Evolutionary conservation across 1,140 invertebrate genomes (phyloP).

Genomic region (Neodiprion pinetum): DNA sequence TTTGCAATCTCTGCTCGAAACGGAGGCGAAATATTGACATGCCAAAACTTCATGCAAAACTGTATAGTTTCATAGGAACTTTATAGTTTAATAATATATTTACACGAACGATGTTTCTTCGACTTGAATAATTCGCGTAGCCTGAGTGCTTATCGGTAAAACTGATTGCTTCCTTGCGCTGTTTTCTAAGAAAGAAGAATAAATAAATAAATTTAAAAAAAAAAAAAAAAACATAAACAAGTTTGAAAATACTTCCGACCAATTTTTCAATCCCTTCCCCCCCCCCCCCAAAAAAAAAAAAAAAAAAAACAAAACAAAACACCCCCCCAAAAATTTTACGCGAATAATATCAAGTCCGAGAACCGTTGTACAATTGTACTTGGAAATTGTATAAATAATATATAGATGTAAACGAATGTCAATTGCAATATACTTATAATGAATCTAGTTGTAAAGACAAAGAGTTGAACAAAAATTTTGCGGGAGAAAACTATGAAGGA

Average conservation of each 20-base stretch:
- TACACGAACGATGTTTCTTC: background rate
- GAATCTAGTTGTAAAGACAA: conserved; percentile 8
- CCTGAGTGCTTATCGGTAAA: background rate
- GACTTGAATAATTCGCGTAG: background rate
- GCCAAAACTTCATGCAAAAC: background rate
- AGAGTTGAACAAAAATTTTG: background rate
- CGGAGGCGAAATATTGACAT: background rate
- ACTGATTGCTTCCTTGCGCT: background rate
- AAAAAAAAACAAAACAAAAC: conserved; percentile 27
- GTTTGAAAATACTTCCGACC: too few species aligned
- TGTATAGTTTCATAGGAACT: too few species aligned
- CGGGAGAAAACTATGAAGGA: too few species aligned
- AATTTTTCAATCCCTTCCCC: conserved; percentile 10
- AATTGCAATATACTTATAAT: conserved; percentile 53
- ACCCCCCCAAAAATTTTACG: conserved; percentile 14
- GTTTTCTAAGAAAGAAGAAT: background rate
- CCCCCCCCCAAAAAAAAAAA: conserved; percentile 32
- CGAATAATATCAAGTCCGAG: conserved; percentile 17
- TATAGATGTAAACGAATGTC: conserved; percentile 46
- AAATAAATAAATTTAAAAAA: background rate
- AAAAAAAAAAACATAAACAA: too few species aligned
- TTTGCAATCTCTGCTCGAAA: background rate
- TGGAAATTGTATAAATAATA: conserved; percentile 43
- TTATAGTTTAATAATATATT: too few species aligned
- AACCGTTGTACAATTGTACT: conserved; percentile 24